Evolutionary conservation across 1,140 invertebrate genomes (phyloP).

Genomic region (Yoshiicerus persimilis): DNA sequence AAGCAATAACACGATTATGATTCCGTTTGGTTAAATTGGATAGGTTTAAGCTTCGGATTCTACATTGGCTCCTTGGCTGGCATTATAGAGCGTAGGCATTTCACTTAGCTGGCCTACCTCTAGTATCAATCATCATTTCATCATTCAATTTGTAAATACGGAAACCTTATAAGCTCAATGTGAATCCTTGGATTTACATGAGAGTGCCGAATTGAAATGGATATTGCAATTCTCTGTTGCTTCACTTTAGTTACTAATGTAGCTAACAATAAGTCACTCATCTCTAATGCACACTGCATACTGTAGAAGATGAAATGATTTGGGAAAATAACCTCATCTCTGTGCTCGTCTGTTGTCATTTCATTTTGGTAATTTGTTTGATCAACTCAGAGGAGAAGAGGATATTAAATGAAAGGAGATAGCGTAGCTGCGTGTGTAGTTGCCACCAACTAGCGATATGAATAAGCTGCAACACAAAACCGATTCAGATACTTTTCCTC

Average conservation of each 20-base stretch:
- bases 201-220: no score
- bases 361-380: neutral
- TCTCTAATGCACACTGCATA: neutral
- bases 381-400: neutral
- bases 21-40: neutral
- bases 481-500: neutral
- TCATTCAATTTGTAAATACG: no score
- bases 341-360: neutral
- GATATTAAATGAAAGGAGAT: neutral
- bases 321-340: neutral
- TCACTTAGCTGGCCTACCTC: no score
- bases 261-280: neutral
- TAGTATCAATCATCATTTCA: no score
- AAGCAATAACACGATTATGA: neutral
- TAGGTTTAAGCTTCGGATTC: neutral
- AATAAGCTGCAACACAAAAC: neutral
- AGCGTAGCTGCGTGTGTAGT: neutral
- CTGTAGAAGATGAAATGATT: neutral
- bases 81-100: no score
- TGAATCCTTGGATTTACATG: no score
- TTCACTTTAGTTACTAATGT: no score
- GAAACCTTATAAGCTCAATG: no score
- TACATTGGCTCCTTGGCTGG: no score
- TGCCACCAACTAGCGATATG: neutral
- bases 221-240: no score